A percentile compares a stretch with the other conserved stretches of the same genome.
phyloP scores from a whole-genome alignment of 2,113 vertebrate genomes.

The Triplophysa rosa region DNA sequence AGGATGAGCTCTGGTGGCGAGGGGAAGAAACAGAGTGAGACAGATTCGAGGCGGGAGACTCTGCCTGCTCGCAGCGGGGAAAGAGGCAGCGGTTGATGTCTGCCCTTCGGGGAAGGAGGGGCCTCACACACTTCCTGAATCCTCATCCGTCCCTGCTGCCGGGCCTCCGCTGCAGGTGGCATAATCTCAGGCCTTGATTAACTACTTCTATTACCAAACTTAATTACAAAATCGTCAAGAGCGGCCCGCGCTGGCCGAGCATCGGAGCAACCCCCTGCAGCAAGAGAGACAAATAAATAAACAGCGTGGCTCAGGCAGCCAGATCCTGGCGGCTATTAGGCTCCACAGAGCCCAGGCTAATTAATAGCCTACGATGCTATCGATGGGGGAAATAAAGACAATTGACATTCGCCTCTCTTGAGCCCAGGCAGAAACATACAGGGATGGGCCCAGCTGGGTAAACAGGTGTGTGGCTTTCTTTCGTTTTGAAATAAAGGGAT shows the following conservation, averaged over 20 bases:
- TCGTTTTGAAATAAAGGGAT: neutral
- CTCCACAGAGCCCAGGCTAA: constrained; percentile 30
- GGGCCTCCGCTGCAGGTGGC: constrained; percentile 24
- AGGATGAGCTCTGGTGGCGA: constrained; percentile 8
- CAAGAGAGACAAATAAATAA: constrained; percentile 47
- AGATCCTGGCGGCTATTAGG: constrained; percentile 42
- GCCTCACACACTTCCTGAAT: neutral
- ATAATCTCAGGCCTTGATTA: constrained; percentile 47
- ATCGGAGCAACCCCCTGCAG: neutral
- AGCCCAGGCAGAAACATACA: constrained; percentile 5
- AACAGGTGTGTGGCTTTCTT: constrained; percentile 27
- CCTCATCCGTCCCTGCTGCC: constrained; percentile 9
- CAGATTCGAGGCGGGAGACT: neutral
- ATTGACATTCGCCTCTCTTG: constrained; percentile 33
- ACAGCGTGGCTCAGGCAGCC: constrained; percentile 1
- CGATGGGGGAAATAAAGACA: constrained; percentile 46
- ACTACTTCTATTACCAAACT: constrained; percentile 47
- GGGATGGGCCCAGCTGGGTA: neutral
- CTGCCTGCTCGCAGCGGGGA: neutral
- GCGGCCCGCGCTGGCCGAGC: constrained; percentile 9
- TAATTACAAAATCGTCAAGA: constrained; percentile 52
- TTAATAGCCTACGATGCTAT: constrained; percentile 44
- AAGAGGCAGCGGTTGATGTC: neutral
- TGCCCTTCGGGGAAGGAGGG: neutral
- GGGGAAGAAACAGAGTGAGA: constrained; percentile 8